These are phyloP conservation scores for Brachirus orientalis DNA, from an alignment of 2,113 vertebrate genomes.

Conservation along the genomic window DNA sequence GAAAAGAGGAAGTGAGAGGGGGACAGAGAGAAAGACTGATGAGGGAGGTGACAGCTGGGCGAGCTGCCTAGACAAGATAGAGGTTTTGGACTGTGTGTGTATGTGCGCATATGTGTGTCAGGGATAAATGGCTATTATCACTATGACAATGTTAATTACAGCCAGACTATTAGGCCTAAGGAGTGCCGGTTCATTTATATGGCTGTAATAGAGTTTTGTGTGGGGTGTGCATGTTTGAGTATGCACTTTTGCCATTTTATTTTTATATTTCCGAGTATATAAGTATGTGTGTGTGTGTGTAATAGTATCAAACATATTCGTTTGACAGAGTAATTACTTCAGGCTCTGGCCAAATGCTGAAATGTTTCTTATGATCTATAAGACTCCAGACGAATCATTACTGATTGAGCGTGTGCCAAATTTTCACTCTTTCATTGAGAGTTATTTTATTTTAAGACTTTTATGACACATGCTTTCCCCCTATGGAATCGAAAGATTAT, in stretches of 20 bases:
- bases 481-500: slow-evolving; percentile 25
- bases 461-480: slow-evolving; percentile 11
- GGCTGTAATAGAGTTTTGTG: slow-evolving; percentile 51
- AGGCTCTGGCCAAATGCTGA: slow-evolving; percentile 44
- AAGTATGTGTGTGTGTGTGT: slow-evolving; percentile 7
- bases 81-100: slow-evolving; percentile 39
- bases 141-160: slow-evolving; percentile 83
- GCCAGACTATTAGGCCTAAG: slow-evolving; percentile 73
- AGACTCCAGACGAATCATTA: slow-evolving; percentile 54
- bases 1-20: slow-evolving; percentile 1
- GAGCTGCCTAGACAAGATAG: slow-evolving; percentile 61
- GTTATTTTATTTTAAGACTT: slow-evolving; percentile 56
- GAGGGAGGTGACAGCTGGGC: slow-evolving; percentile 63
- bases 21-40: slow-evolving; percentile 36
- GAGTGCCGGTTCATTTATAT: slow-evolving; percentile 76
- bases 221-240: slow-evolving; percentile 40
- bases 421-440: slow-evolving; percentile 31
- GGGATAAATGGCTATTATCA: slow-evolving; percentile 82
- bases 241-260: too few relatives aligned
- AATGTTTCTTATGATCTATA: slow-evolving; percentile 56
- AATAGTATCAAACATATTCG: slow-evolving; percentile 53
- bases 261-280: slow-evolving; percentile 5
- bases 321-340: slow-evolving; percentile 61
- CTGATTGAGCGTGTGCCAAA: slow-evolving; percentile 33
- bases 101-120: slow-evolving; percentile 40